These are phyloP conservation scores for Sebastes wilsoni DNA, from an alignment of 2,797 vertebrate genomes.

Conservation along the genomic window DNA sequence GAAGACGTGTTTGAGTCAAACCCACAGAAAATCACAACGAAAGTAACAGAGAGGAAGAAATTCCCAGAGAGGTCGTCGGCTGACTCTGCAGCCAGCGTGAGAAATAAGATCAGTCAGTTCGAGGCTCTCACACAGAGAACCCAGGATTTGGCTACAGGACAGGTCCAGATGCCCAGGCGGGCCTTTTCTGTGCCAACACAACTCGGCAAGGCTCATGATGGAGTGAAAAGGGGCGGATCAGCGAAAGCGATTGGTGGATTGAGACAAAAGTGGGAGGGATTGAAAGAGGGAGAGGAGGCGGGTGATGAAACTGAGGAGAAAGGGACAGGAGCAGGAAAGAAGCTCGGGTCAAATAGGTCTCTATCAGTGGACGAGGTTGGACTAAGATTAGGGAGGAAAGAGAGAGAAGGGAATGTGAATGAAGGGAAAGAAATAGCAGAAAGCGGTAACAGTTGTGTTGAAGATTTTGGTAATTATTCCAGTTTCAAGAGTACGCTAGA, in stretches of 20 bases:
- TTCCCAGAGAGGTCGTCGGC: background rate
- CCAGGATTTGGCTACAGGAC: conserved; percentile 27
- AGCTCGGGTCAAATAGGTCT: conserved; percentile 48
- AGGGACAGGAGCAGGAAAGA: conserved; percentile 14
- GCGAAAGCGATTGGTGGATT: conserved; percentile 38
- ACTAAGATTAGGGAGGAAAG: conserved; percentile 23
- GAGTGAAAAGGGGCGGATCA: conserved; percentile 58
- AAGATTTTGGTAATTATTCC: conserved; percentile 31
- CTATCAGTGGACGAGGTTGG: conserved; percentile 56
- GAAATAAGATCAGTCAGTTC: conserved; percentile 84
- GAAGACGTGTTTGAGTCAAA: conserved; percentile 63
- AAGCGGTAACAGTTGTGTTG: background rate
- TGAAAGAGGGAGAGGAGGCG: conserved; percentile 13
- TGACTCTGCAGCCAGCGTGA: conserved; percentile 71
- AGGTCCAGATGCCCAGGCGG: conserved; percentile 50
- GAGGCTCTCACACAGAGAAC: conserved; percentile 77
- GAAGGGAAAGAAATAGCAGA: background rate
- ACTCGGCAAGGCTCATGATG: conserved; percentile 1
- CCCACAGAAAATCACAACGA: conserved; percentile 23
- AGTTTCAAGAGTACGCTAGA: conserved; percentile 32
- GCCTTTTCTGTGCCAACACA: conserved; percentile 70
- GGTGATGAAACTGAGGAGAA: conserved; percentile 3
- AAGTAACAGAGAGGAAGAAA: conserved; percentile 39
- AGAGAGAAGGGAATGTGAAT: background rate
- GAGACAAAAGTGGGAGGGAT: conserved; percentile 30